These are phyloP conservation scores for Cephus rjabovi DNA, from an alignment of 2,888 invertebrate genomes.

Conservation along the genomic window DNA sequence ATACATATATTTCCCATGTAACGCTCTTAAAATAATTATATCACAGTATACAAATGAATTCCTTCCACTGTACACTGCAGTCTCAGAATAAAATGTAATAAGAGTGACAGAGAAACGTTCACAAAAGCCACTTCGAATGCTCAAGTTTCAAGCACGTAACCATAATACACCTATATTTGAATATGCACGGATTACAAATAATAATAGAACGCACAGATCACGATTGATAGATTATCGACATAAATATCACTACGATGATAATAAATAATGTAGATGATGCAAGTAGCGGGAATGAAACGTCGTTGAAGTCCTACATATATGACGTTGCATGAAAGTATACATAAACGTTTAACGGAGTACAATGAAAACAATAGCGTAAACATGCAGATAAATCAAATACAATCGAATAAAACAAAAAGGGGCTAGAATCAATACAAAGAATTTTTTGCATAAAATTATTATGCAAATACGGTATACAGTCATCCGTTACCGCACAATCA, in stretches of 20 bases:
- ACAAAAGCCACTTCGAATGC: too few species aligned
- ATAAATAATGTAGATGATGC: neutral
- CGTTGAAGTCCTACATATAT: neutral
- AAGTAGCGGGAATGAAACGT: neutral
- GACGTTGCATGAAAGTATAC: neutral
- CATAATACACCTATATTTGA: too few species aligned
- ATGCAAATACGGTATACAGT: neutral
- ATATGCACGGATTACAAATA: too few species aligned
- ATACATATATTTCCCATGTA: neutral
- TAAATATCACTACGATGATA: too few species aligned
- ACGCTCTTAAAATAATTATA: neutral
- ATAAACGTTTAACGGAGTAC: neutral
- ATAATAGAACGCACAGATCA: too few species aligned
- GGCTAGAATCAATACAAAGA: neutral
- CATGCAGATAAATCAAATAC: neutral
- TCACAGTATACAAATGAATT: constrained; percentile 9
- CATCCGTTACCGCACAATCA: neutral
- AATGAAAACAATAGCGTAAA: neutral
- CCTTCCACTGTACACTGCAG: constrained; percentile 6
- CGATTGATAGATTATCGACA: too few species aligned
- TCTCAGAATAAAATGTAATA: constrained; percentile 10
- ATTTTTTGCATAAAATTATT: neutral
- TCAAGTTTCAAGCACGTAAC: too few species aligned
- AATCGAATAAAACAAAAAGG: neutral
- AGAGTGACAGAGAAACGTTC: neutral